phyloP scores from a whole-genome alignment of 1,140 invertebrate genomes.

The Sycobia sp. region DNA sequence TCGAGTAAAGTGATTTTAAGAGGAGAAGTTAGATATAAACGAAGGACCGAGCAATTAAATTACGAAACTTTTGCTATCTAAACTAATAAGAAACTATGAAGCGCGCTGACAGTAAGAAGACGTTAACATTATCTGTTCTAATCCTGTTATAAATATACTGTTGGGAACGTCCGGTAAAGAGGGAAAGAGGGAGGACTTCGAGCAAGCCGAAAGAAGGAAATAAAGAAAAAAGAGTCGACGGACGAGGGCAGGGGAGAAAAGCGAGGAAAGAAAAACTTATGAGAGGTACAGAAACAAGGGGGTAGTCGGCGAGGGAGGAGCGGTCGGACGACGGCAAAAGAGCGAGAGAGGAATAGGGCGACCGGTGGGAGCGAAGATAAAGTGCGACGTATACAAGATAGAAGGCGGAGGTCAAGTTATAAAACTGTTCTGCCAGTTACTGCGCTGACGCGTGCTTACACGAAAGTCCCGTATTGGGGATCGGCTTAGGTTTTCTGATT shows the following conservation, averaged over 20 bases:
- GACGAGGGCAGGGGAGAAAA: background rate
- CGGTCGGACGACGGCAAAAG: background rate
- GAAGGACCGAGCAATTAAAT: too few relatives aligned
- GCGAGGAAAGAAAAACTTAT: too few relatives aligned
- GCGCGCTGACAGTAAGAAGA: too few relatives aligned
- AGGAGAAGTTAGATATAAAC: too few relatives aligned
- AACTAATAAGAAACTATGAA: conserved; percentile 16
- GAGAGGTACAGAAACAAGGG: background rate
- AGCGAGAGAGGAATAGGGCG: background rate
- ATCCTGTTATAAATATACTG: too few relatives aligned
- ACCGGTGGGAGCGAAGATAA: conserved; percentile 8
- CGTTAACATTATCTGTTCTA: too few relatives aligned
- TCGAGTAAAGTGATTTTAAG: too few relatives aligned
- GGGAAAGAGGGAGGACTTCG: too few relatives aligned
- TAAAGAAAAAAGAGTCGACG: background rate
- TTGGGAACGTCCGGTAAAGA: background rate
- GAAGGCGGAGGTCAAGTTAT: conserved; percentile 21
- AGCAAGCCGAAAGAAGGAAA: too few relatives aligned
- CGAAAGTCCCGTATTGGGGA: background rate
- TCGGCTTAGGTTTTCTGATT: background rate
- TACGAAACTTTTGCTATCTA: too few relatives aligned
- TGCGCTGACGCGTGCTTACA: background rate
- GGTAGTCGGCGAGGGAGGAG: background rate
- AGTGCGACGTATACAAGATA: conserved; percentile 17
- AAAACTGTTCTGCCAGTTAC: conserved; percentile 22